Percentiles rank a stretch among this genome's conserved stretches.
These are phyloP conservation scores for Timema cristinae DNA, from an alignment of 2,888 invertebrate species.

Conservation along the genomic window DNA sequence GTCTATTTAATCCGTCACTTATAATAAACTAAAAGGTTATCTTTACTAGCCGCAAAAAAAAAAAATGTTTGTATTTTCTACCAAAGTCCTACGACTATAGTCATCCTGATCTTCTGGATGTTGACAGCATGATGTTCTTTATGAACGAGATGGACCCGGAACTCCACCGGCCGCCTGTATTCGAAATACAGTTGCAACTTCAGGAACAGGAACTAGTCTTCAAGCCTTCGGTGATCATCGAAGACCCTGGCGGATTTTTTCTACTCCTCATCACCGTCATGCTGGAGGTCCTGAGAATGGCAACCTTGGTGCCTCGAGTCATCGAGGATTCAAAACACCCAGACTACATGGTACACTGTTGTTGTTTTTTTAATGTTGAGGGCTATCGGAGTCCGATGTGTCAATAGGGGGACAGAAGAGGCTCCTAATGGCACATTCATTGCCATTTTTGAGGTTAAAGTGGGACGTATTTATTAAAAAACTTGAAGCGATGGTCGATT, in stretches of 20 bases:
- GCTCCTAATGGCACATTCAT: too few relatives aligned
- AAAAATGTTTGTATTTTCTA: too few relatives aligned
- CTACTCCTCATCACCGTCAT: not conserved
- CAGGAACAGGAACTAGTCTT: conserved; percentile 14
- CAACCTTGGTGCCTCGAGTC: conserved; percentile 11
- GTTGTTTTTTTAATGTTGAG: not conserved
- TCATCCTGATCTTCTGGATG: too few relatives aligned
- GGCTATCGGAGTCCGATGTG: too few relatives aligned
- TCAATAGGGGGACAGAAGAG: too few relatives aligned
- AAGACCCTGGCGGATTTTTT: conserved; percentile 5
- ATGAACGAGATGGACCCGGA: conserved; percentile 22
- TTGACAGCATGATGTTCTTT: conserved; percentile 14
- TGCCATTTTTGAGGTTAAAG: too few relatives aligned
- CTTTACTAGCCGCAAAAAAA: not conserved
- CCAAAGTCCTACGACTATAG: too few relatives aligned
- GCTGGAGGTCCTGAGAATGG: conserved; percentile 12
- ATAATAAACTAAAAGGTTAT: not conserved
- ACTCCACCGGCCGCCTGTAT: not conserved
- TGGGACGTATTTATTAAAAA: too few relatives aligned
- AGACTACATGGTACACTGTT: not conserved
- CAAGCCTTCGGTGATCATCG: conserved; percentile 7
- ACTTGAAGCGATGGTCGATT: too few relatives aligned
- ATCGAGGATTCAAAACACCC: not conserved
- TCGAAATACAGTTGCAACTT: conserved; percentile 11
- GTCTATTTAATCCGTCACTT: too few relatives aligned